A percentile compares a stretch with the other conserved stretches of the same genome.
Conservation (phyloP, 2,797 vertebrate genomes). For the Oophaga sylvatica region DNA sequence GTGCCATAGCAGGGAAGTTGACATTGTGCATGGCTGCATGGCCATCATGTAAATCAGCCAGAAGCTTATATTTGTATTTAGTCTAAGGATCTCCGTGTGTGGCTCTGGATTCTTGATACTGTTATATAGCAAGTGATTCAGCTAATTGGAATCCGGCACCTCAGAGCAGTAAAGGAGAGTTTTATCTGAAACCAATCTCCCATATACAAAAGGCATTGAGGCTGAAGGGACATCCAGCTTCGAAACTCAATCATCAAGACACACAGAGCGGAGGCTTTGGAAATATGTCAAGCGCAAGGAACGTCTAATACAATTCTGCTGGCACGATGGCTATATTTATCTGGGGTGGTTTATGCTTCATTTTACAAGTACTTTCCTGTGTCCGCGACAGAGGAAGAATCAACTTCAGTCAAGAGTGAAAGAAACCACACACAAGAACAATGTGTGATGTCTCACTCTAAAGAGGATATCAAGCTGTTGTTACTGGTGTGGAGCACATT, state of each 20-base stretch:
- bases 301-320: conserved; percentile 10
- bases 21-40: not conserved
- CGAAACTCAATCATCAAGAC: conserved; percentile 33
- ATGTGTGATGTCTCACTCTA: not conserved
- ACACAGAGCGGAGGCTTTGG: not conserved
- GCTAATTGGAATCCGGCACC: conserved; percentile 2
- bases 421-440: not conserved
- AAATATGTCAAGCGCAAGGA: conserved; percentile 40
- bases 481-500: not conserved
- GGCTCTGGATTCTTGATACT: not conserved
- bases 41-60: not conserved
- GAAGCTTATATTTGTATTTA: not conserved
- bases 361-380: conserved; percentile 38
- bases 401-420: conserved; percentile 3
- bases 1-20: not conserved
- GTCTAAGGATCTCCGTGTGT: not conserved
- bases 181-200: conserved; percentile 9
- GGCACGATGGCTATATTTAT: conserved; percentile 1
- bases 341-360: conserved; percentile 19
- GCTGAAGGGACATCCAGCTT: conserved; percentile 2
- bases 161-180: not conserved
- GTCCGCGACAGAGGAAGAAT: not conserved
- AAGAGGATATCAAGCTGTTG: not conserved
- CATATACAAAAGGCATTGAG: not conserved
- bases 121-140: not conserved